Conservation (phyloP, 30 jellyfish, hydroid and myxozoan genomes). For the Hydractinia symbiolongicarpus region DNA sequence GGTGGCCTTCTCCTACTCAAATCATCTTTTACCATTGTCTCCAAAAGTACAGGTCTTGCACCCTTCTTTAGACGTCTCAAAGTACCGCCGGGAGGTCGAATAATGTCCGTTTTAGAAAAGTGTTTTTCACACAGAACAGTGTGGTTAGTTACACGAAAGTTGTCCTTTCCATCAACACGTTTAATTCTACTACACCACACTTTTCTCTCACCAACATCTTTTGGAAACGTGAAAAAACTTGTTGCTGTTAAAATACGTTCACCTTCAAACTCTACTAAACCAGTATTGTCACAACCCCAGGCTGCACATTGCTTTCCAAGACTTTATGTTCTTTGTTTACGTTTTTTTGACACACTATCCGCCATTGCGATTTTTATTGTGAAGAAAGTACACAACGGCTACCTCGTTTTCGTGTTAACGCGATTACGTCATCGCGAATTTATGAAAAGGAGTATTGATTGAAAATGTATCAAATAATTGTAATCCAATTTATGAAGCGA, state of each 20-base stretch:
- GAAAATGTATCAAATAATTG: too few relatives aligned
- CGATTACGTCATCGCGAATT: too few relatives aligned
- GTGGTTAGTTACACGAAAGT: constrained; percentile 10
- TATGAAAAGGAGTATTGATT: too few relatives aligned
- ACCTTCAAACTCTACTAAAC: constrained; percentile 11
- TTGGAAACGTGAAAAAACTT: constrained; percentile 8
- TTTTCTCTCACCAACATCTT: constrained; percentile 11
- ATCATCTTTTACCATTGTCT: background rate
- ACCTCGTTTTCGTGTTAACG: too few relatives aligned
- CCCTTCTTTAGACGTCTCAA: background rate
- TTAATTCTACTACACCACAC: constrained; percentile 11
- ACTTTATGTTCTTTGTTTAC: background rate
- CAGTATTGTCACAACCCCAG: background rate
- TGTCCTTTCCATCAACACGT: constrained; percentile 13
- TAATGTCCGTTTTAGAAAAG: background rate
- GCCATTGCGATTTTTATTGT: too few relatives aligned
- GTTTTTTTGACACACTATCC: too few relatives aligned
- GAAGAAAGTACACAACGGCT: too few relatives aligned
- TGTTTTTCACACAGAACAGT: constrained; percentile 15
- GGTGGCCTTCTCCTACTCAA: background rate
- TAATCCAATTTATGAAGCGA: too few relatives aligned
- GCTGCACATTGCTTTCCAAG: constrained; percentile 1
- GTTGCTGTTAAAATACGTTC: background rate
- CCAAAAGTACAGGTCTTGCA: background rate
- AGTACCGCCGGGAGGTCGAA: constrained; percentile 1